A percentile compares a stretch with the other conserved stretches of the same genome.
Conservation (phyloP, 2,797 vertebrate genomes). For the Spinibarbus caldwelli region DNA sequence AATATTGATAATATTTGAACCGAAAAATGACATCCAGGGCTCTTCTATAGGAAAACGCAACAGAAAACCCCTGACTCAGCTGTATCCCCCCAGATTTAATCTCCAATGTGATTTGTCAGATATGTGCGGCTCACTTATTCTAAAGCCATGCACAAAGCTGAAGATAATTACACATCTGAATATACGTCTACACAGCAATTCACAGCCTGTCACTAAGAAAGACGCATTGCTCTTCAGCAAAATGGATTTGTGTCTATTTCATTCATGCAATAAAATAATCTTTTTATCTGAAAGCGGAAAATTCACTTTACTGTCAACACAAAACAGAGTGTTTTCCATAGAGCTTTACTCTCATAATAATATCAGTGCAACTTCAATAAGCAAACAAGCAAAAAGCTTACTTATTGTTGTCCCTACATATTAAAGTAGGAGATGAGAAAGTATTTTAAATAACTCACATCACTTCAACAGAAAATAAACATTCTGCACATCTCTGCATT, state of each 20-base stretch:
- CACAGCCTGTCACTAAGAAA: slow-evolving; percentile 57
- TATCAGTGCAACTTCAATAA: neutral
- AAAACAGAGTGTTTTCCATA: slow-evolving; percentile 29
- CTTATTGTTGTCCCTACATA: neutral
- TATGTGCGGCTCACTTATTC: slow-evolving; percentile 48
- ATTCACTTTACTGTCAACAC: slow-evolving; percentile 66
- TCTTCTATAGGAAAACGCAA: neutral
- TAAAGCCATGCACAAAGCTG: slow-evolving; percentile 55
- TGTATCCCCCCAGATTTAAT: slow-evolving; percentile 54
- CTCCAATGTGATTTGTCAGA: slow-evolving; percentile 55
- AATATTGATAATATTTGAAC: neutral
- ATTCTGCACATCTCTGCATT: neutral
- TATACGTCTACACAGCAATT: slow-evolving; percentile 62
- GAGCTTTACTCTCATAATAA: slow-evolving; percentile 11
- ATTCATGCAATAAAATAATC: slow-evolving; percentile 69
- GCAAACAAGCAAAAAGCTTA: neutral
- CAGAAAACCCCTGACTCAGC: slow-evolving; percentile 62
- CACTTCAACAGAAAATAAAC: neutral
- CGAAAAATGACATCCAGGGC: slow-evolving; percentile 22
- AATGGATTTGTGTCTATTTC: slow-evolving; percentile 56
- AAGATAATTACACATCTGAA: slow-evolving; percentile 64
- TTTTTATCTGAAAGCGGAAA: slow-evolving; percentile 68
- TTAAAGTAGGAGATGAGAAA: neutral
- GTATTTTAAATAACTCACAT: neutral
- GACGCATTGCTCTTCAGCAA: slow-evolving; percentile 29